Evolutionary conservation across 2,113 vertebrate genomes (phyloP), one percentile per base, ranked within the genome.

Genomic region (Channa argus): DNA sequence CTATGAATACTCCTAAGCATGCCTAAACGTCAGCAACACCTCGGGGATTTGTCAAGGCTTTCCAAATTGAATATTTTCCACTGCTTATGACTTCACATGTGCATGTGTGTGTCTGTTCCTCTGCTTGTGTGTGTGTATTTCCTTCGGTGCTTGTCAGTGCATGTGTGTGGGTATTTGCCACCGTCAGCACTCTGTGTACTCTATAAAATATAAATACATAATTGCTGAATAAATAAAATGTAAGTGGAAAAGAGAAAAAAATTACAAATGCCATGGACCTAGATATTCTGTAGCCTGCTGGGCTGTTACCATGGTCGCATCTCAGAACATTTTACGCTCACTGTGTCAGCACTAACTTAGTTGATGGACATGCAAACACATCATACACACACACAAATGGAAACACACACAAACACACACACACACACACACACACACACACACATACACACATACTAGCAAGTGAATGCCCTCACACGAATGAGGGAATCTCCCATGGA

Each of bases 161-260:
- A 34, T 3, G 13, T 86, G 61, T 64, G 63, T 3, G 47, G 34
- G 51, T 86, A 79, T 84, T 80, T 89, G 67, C 76, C 69, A 71
- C 45, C 33, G 70, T 83, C 87, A 89, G 89, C 85, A 88, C 64
- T 90, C 72, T 86, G 74, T 86, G 78, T 90, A 74, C 83, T 83
- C 74, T 62, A 88, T 92, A 53, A 91, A 90, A 92, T 87, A 91
- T 91, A 87, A 91, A 92, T 88, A 85, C 86, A 86, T 87, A 92
- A 91, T 91, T 89, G 86, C 85, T 91, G 89, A 92, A 92, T 92
- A 91, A 92, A 91, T 92, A 89, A 92, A 91, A 90, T 79, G 80
- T 82, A 79, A 77, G 74, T 83, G 64, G 41, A 90, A 80, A 71
- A 87, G 56, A 60, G 62, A 65, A 65, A 66, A 51, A 74, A 78